phyloP scores from a whole-genome alignment of 1,140 invertebrate species.

The Lethrus apterus region DNA sequence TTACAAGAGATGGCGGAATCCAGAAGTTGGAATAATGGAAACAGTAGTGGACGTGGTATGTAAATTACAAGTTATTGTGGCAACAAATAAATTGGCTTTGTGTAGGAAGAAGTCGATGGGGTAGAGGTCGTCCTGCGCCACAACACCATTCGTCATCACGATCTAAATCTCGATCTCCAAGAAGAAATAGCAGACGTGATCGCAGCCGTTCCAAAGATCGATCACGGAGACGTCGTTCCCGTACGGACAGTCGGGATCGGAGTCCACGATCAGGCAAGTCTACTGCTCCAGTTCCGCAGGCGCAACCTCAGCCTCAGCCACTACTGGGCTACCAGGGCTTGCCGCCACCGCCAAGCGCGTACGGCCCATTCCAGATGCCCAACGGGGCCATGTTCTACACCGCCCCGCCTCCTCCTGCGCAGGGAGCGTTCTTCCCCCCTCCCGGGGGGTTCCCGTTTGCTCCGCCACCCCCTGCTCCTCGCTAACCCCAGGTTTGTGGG shows the following conservation, averaged over 20 bases:
- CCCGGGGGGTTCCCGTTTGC: conserved; percentile 27
- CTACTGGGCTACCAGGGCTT: conserved; percentile 26
- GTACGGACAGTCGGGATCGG: conserved; percentile 16
- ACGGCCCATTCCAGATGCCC: conserved; percentile 27
- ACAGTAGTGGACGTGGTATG: conserved; percentile 25
- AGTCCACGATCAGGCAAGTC: conserved; percentile 18
- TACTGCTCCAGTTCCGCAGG: conserved; percentile 9
- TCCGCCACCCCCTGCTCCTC: conserved; percentile 30
- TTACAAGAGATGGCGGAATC: conserved; percentile 55
- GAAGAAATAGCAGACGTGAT: conserved; percentile 21
- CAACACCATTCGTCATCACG: conserved; percentile 27
- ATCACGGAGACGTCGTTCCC: conserved; percentile 15
- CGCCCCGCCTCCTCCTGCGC: conserved; percentile 30
- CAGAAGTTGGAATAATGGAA: conserved; percentile 29
- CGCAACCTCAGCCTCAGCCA: conserved; percentile 19
- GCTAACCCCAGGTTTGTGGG: conserved; percentile 21
- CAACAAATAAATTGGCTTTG: background rate
- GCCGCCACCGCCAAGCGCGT: conserved; percentile 24
- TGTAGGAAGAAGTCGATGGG: conserved; percentile 33
- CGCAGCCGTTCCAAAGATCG: conserved; percentile 24
- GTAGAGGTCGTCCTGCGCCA: conserved; percentile 24
- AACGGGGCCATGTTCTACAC: conserved; percentile 35
- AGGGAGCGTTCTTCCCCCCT: conserved; percentile 26
- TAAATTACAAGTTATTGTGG: background rate
- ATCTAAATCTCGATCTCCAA: conserved; percentile 26